These are phyloP conservation scores for Drosophila watanabei DNA, from an alignment of 1,140 invertebrate genomes.

Conservation along the genomic window DNA sequence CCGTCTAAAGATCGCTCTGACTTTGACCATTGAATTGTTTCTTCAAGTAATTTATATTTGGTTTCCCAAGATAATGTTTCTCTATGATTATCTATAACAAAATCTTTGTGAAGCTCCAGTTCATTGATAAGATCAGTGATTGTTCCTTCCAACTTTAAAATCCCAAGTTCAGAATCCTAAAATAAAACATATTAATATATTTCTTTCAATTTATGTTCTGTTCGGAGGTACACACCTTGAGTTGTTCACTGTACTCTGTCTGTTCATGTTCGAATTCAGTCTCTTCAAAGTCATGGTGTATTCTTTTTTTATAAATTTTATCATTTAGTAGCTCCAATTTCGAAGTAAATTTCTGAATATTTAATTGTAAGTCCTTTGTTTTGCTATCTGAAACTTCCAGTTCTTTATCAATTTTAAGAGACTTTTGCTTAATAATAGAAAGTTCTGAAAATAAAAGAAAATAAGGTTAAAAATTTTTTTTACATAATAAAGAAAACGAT, in stretches of 20 bases:
- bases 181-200: constrained; percentile 47
- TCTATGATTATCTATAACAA: constrained; percentile 88
- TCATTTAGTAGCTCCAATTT: constrained; percentile 88
- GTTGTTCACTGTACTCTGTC: constrained; percentile 87
- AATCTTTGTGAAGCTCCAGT: constrained; percentile 88
- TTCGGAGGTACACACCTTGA: constrained; percentile 85
- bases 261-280: constrained; percentile 87
- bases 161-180: constrained; percentile 88
- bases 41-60: constrained; percentile 90
- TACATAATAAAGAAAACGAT: not conserved
- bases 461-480: not conserved
- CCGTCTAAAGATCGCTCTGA: constrained; percentile 87
- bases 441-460: constrained; percentile 87
- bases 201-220: not conserved
- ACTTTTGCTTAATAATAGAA: constrained; percentile 91
- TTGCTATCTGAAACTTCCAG: constrained; percentile 87
- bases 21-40: constrained; percentile 89
- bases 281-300: constrained; percentile 88
- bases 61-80: constrained; percentile 92
- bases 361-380: constrained; percentile 87
- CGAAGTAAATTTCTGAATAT: constrained; percentile 88
- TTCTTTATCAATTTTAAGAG: constrained; percentile 89
- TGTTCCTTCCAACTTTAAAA: constrained; percentile 89
- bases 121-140: constrained; percentile 89
- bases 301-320: constrained; percentile 87